Percentiles rank a stretch among this genome's conserved stretches.
phyloP scores from a whole-genome alignment of 2,113 vertebrate species.

The Natator depressus region DNA sequence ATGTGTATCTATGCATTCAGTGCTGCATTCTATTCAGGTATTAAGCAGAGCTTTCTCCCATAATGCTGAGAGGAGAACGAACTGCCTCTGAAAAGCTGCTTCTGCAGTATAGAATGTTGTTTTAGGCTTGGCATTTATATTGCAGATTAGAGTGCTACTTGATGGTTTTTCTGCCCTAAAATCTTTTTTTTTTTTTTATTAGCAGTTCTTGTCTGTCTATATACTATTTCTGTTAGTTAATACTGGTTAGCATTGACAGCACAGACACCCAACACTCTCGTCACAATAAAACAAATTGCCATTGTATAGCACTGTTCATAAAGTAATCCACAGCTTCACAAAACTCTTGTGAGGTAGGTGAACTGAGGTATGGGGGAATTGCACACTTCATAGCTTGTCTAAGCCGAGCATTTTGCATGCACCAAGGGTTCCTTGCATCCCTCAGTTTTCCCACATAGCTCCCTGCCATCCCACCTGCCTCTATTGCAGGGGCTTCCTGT shows the following conservation, averaged over 20 bases:
- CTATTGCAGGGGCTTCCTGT: not conserved
- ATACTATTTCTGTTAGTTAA: not conserved
- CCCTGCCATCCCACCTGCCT: not conserved
- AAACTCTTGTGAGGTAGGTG: not conserved
- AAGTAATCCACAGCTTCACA: not conserved
- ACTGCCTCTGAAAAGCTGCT: not conserved
- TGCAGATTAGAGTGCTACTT: fast-evolving
- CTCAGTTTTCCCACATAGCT: not conserved
- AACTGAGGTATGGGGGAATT: not conserved
- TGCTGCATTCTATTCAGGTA: conserved; percentile 97
- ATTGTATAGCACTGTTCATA: not conserved
- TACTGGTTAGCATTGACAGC: not conserved
- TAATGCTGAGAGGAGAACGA: not conserved
- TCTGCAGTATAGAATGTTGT: not conserved
- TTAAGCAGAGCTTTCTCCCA: not conserved
- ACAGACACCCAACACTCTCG: not conserved
- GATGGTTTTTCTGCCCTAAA: not conserved
- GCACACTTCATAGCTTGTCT: not conserved
- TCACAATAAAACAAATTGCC: not conserved
- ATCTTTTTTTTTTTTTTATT: not conserved
- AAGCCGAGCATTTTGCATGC: not conserved
- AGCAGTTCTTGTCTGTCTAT: not conserved
- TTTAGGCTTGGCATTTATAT: not conserved
- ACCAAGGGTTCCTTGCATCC: not conserved
- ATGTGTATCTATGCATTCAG: conserved; percentile 99